These are phyloP conservation scores for Drosophila guanche DNA, from an alignment of 1,140 invertebrate species.

Conservation along the genomic window DNA sequence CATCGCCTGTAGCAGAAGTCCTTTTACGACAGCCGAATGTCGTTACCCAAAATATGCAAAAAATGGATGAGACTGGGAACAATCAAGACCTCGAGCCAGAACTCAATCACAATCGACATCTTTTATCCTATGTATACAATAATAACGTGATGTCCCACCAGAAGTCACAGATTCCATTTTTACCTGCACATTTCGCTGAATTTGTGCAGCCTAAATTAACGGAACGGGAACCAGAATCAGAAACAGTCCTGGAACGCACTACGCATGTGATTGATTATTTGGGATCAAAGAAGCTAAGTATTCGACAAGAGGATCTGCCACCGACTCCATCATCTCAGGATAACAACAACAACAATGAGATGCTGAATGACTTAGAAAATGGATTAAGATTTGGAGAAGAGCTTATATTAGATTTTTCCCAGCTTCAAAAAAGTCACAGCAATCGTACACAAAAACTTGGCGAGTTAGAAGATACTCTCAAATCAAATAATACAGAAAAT, in stretches of 20 bases:
- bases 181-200: slow-evolving; percentile 61
- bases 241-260: slow-evolving; percentile 7
- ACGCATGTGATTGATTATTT: slow-evolving; percentile 33
- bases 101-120: slow-evolving; percentile 16
- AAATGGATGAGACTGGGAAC: neutral
- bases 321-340: slow-evolving; percentile 43
- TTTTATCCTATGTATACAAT: slow-evolving; percentile 41
- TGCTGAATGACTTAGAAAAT: slow-evolving; percentile 17
- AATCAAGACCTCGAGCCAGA: slow-evolving; percentile 1
- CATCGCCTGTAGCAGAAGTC: slow-evolving; percentile 35
- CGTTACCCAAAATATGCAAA: slow-evolving; percentile 40
- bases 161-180: slow-evolving; percentile 50
- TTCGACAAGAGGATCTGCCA: slow-evolving; percentile 19
- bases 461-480: neutral
- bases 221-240: slow-evolving; percentile 8
- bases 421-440: neutral
- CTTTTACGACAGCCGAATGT: slow-evolving; percentile 44
- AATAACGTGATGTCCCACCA: slow-evolving; percentile 38
- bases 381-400: slow-evolving; percentile 22
- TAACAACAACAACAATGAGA: slow-evolving; percentile 60
- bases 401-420: slow-evolving; percentile 15
- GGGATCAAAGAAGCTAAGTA: slow-evolving; percentile 30
- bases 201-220: slow-evolving; percentile 49
- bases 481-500: neutral
- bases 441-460: slow-evolving; percentile 7